Evolutionary conservation across 2,797 vertebrate species (phyloP).

Genomic region (Phaenicophaeus curvirostris): DNA sequence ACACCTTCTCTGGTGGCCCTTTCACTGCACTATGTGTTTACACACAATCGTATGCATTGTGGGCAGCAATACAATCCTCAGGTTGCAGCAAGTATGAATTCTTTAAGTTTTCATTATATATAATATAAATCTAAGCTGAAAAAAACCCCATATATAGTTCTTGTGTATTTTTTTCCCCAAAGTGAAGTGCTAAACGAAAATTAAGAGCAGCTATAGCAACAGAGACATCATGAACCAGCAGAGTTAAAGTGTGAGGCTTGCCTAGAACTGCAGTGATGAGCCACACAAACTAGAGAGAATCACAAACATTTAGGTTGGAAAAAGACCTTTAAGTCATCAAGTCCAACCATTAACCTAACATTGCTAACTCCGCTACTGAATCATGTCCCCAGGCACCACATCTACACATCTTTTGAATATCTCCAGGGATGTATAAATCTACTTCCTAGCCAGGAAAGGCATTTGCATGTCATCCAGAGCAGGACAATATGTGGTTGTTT

Average conservation of each 20-base stretch:
- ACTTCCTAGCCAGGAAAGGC: neutral
- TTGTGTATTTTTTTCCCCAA: neutral
- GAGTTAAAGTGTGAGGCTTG: neutral
- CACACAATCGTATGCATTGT: accelerated
- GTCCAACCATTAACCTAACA: too few relatives aligned
- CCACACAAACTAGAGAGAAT: neutral
- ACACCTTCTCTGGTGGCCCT: neutral
- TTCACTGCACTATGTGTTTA: neutral
- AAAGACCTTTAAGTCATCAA: too few relatives aligned
- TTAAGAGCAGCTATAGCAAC: neutral
- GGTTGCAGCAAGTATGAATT: neutral
- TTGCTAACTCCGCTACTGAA: too few relatives aligned
- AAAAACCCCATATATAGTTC: neutral
- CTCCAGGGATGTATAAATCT: neutral
- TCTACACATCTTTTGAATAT: neutral
- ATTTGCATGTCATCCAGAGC: neutral
- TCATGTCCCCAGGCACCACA: too few relatives aligned
- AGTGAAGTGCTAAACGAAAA: neutral
- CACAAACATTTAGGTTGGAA: neutral
- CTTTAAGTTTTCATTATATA: neutral
- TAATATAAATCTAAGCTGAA: neutral
- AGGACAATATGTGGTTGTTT: neutral
- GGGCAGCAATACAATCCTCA: neutral
- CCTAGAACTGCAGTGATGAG: neutral
- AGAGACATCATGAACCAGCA: neutral